A percentile compares a stretch with the other conserved stretches of the same genome.
Evolutionary conservation across 2,797 vertebrate species (phyloP).

Genomic region (Hippopotamyrus pictus): DNA sequence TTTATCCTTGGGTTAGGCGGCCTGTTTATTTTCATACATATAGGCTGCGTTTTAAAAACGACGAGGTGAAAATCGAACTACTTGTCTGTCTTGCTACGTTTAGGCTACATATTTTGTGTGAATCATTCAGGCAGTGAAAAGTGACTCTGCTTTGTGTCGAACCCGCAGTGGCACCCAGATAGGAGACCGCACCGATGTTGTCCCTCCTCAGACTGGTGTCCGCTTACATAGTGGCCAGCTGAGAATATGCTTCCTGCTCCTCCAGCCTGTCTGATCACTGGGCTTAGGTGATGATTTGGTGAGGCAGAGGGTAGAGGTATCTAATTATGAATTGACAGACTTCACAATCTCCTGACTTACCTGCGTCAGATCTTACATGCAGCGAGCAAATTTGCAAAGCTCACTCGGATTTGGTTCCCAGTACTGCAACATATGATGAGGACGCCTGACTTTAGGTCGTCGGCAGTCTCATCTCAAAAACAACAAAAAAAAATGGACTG

Average conservation of each 20-base stretch:
- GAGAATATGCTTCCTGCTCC: constrained; percentile 27
- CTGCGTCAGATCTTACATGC: background rate
- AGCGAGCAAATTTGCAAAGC: constrained; percentile 1
- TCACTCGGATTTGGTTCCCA: background rate
- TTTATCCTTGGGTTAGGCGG: background rate
- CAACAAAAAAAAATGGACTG: background rate
- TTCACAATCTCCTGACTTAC: background rate
- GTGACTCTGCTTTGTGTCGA: constrained; percentile 52
- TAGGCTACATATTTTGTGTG: constrained; percentile 26
- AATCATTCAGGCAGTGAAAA: constrained; percentile 52
- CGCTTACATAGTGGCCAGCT: constrained; percentile 44
- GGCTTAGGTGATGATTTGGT: background rate
- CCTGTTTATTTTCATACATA: background rate
- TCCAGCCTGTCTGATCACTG: background rate
- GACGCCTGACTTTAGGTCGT: background rate
- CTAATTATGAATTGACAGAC: background rate
- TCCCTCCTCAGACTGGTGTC: constrained; percentile 36
- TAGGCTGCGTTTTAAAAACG: constrained; percentile 31
- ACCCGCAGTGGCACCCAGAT: background rate
- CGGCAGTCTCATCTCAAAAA: background rate
- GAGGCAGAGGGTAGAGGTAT: background rate
- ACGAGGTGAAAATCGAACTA: constrained; percentile 17
- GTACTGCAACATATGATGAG: background rate
- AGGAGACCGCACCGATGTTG: background rate
- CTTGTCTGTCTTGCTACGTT: constrained; percentile 29